Evolutionary conservation across 2,888 invertebrate genomes (phyloP).

Genomic region (Gandaritis pyraliata): DNA sequence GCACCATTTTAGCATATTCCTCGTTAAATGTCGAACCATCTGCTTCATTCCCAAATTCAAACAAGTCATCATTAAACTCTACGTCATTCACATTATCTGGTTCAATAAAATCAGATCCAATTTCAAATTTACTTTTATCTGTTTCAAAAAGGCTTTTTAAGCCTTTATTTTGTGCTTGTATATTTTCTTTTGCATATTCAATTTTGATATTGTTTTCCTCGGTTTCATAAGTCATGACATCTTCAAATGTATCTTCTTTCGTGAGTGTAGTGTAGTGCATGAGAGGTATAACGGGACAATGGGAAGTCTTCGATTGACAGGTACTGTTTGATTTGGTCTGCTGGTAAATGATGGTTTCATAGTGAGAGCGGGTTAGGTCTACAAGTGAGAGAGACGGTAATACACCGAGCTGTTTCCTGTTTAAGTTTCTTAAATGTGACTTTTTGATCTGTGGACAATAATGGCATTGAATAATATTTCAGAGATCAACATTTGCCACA

Average conservation of each 20-base stretch:
- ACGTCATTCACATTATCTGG: slow-evolving; percentile 35
- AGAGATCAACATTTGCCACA: no score
- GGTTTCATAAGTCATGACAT: slow-evolving; percentile 41
- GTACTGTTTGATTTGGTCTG: slow-evolving; percentile 43
- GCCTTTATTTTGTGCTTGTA: slow-evolving; percentile 13
- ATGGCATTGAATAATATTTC: background rate
- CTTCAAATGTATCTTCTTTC: slow-evolving; percentile 51
- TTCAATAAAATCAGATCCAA: slow-evolving; percentile 25
- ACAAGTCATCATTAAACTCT: slow-evolving; percentile 39
- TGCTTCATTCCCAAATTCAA: slow-evolving; percentile 43
- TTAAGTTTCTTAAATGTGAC: slow-evolving; percentile 53
- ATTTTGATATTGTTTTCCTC: slow-evolving; percentile 42
- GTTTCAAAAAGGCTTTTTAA: background rate
- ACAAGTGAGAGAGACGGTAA: slow-evolving; percentile 60
- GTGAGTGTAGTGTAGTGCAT: slow-evolving; percentile 59
- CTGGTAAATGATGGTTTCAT: slow-evolving; percentile 61
- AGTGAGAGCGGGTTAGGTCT: slow-evolving; percentile 52
- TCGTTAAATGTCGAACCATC: slow-evolving; percentile 66
- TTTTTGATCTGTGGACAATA: slow-evolving; percentile 62
- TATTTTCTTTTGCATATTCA: slow-evolving; percentile 13
- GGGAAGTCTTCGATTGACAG: slow-evolving; percentile 41
- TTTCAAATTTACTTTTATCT: slow-evolving; percentile 17
- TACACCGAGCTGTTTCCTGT: slow-evolving; percentile 54
- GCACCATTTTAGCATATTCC: slow-evolving; percentile 70
- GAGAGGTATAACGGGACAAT: slow-evolving; percentile 55